A percentile compares a stretch with the other conserved stretches of the same genome.
These are phyloP conservation scores for Nesoenas mayeri DNA, from an alignment of 2,113 vertebrate genomes.

Conservation along the genomic window DNA sequence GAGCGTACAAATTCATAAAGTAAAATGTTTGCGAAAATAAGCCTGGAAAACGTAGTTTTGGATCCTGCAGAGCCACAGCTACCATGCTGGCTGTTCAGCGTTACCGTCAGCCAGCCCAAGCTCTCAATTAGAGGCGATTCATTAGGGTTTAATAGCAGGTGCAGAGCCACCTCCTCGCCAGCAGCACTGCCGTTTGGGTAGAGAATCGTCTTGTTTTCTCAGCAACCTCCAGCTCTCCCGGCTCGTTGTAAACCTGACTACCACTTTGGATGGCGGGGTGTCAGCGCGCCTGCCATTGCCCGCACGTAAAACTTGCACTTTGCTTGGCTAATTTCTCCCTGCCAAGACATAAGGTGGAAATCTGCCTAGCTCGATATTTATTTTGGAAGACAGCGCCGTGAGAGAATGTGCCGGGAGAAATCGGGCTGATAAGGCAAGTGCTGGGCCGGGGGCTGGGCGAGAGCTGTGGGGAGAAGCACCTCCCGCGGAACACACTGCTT, in stretches of 20 bases:
- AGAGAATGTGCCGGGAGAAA: not conserved
- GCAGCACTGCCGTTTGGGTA: not conserved
- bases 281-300: not conserved
- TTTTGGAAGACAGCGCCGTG: not conserved
- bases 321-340: slow-evolving; percentile 26
- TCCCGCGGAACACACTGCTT: not conserved
- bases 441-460: not conserved
- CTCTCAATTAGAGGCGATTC: not conserved
- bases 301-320: not conserved
- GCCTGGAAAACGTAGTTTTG: rapidly evolving
- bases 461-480: not conserved
- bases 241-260: not conserved
- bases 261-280: not conserved
- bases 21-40: not conserved
- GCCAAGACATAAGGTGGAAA: slow-evolving; percentile 35
- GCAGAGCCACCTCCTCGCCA: slow-evolving; percentile 13
- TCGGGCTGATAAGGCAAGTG: not conserved
- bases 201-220: not conserved
- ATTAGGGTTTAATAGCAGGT: slow-evolving; percentile 64
- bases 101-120: not conserved
- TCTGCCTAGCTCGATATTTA: not conserved
- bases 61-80: not conserved
- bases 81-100: not conserved
- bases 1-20: not conserved
- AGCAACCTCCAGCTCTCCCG: not conserved